Base-by-base conservation (phyloP, 2,797 vertebrate genomes). In the Decapterus maruadsi region DNA sequence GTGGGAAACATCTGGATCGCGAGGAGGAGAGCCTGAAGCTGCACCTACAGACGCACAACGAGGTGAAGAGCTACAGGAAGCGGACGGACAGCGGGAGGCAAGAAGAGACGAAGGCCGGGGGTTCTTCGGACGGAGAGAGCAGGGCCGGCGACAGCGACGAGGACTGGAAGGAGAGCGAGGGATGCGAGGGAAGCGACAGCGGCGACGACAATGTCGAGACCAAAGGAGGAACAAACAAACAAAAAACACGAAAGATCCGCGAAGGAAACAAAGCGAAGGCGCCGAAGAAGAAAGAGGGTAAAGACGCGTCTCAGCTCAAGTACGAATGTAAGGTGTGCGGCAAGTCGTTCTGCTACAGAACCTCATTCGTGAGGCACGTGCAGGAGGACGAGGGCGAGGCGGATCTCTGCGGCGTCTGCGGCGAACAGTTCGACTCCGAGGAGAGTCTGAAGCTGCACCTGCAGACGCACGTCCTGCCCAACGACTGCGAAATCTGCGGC, bases 301-400 rank as follows among this genome's bases (percentile, higher is more conserved):
- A 54, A 0, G 71, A 80, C 40, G n/a, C 26, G 43, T 72, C 63
- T 2, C 36, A 46, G 1, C 34, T 59, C n/a, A 85, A 85, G 43
- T 71, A 81, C 6, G 0, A 40, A 59, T 89, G 85, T 8, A 81
- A 74, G 60, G 81, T 85, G 8, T 89, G 87, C 4, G 34, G 55
- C 43, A 79, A 65, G 31, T 54, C 58, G 10, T 88, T 88, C 73
- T 76, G 73, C 62, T 84, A 84, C 68, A 61, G 78, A 50, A 70
- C 82, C 2, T 79, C 69, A 4, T 88, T 90, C n/a, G 2, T 90
- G 20, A 85, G 66, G 57, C 86, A 90, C 0, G 86, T 36, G 1
- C 73, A 81, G n/a, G 80, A 90, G 48, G 82, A 80, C 0, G 84
- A 86, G 70, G 48, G 1, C 22, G 60, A 72, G 0, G 4, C 58